Evolutionary conservation across 2,113 vertebrate genomes (phyloP).

Genomic region (Kobus ellipsiprymnus): DNA sequence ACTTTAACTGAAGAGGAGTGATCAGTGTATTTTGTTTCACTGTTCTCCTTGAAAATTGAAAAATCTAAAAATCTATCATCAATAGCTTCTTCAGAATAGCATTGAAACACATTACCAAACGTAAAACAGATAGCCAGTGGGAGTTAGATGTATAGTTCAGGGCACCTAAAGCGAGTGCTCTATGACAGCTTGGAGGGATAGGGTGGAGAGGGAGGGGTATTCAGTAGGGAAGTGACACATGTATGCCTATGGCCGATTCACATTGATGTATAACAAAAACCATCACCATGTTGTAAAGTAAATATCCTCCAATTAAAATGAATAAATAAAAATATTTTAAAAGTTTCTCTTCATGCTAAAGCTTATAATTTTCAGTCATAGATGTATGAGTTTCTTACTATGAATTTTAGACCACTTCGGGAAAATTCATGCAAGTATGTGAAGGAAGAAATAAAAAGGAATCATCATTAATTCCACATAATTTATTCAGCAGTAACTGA

Average conservation of each 20-base stretch:
- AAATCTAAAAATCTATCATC: background rate
- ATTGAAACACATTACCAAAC: background rate
- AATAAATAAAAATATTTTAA: background rate
- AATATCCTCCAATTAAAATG: background rate
- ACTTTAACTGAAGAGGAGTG: background rate
- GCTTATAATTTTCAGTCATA: background rate
- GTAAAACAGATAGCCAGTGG: background rate
- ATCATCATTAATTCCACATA: background rate
- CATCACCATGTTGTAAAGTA: background rate
- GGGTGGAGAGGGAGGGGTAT: background rate
- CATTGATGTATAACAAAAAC: background rate
- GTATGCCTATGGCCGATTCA: background rate
- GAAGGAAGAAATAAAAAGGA: background rate
- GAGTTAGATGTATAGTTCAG: background rate
- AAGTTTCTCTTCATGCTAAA: background rate
- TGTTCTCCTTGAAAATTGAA: background rate
- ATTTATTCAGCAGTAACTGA: background rate
- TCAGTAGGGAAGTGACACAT: background rate
- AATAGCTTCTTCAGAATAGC: background rate
- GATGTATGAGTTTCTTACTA: background rate
- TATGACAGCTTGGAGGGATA: background rate
- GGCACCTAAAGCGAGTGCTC: background rate
- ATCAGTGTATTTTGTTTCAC: background rate
- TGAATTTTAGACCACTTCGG: background rate
- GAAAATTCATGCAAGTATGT: background rate